Conservation (phyloP, 2,797 vertebrate genomes). For the Morelia viridis region DNA sequence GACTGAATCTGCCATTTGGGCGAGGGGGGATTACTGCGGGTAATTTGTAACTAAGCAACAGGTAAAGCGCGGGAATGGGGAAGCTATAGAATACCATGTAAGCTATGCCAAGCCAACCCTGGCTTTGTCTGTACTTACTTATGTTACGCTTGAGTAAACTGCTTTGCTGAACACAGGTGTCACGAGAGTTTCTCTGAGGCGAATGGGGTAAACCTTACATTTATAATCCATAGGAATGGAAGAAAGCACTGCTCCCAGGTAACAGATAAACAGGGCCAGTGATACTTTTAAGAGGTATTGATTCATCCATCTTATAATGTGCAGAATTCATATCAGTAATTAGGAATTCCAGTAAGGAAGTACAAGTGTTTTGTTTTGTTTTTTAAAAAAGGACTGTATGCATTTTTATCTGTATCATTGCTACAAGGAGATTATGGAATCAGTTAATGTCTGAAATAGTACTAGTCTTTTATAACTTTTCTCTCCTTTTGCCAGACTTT, state of each 20-base stretch:
- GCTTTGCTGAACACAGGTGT: too few relatives aligned
- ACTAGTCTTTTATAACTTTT: slow-evolving; percentile 14
- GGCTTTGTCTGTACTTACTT: too few relatives aligned
- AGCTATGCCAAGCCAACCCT: too few relatives aligned
- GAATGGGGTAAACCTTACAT: too few relatives aligned
- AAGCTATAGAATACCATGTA: too few relatives aligned
- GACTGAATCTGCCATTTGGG: too few relatives aligned
- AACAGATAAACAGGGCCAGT: not conserved
- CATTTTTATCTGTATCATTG: slow-evolving; percentile 7
- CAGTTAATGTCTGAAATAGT: not conserved
- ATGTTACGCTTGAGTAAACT: too few relatives aligned
- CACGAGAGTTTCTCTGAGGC: too few relatives aligned
- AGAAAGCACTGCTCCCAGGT: not conserved
- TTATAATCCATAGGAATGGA: not conserved
- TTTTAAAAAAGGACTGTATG: not conserved
- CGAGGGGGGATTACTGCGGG: too few relatives aligned
- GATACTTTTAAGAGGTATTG: not conserved
- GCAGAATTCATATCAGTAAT: not conserved
- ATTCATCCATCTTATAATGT: not conserved
- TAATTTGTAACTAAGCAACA: too few relatives aligned
- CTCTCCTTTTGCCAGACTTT: slow-evolving; percentile 14
- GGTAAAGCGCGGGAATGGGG: too few relatives aligned
- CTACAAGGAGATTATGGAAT: not conserved
- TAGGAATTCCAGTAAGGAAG: not conserved
- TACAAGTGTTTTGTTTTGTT: not conserved